These are phyloP conservation scores for Trematomus bernacchii DNA, from an alignment of 2,797 vertebrate species.

Conservation along the genomic window DNA sequence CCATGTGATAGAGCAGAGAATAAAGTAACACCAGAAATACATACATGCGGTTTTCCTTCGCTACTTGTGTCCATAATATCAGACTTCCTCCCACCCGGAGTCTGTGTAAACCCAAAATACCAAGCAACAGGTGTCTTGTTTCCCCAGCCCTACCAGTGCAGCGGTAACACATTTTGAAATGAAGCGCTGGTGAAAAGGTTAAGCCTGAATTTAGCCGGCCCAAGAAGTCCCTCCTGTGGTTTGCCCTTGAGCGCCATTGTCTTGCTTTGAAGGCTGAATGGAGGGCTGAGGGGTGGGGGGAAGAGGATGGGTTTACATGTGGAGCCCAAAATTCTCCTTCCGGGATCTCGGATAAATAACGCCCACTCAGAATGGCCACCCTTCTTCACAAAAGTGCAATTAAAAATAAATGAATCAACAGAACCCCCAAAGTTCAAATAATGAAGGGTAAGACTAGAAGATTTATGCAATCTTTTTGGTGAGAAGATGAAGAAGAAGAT, in stretches of 20 bases:
- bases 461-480: background rate
- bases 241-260: slow-evolving; percentile 69
- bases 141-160: slow-evolving; percentile 55
- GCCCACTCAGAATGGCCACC: slow-evolving; percentile 24
- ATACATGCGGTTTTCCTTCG: slow-evolving; percentile 38
- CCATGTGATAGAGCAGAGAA: slow-evolving; percentile 25
- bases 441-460: background rate
- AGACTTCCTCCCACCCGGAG: slow-evolving; percentile 16
- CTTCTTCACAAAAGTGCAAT: slow-evolving; percentile 1
- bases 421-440: background rate
- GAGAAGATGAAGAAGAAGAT: background rate
- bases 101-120: slow-evolving; percentile 69
- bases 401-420: background rate
- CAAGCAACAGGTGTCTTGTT: slow-evolving; percentile 71
- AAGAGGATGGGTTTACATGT: slow-evolving; percentile 52
- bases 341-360: slow-evolving; percentile 63
- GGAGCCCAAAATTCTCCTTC: slow-evolving; percentile 64
- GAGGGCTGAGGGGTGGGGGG: slow-evolving; percentile 3
- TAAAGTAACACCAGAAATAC: slow-evolving; percentile 66
- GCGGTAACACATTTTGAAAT: slow-evolving; percentile 55
- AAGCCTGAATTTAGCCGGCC: slow-evolving; percentile 75
- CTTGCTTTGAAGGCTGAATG: slow-evolving; percentile 45
- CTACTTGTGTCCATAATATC: slow-evolving; percentile 23
- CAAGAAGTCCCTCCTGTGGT: slow-evolving; percentile 47
- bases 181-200: slow-evolving; percentile 74